Base-by-base conservation (phyloP, 2,888 invertebrate species). In the Carcina quercana region DNA sequence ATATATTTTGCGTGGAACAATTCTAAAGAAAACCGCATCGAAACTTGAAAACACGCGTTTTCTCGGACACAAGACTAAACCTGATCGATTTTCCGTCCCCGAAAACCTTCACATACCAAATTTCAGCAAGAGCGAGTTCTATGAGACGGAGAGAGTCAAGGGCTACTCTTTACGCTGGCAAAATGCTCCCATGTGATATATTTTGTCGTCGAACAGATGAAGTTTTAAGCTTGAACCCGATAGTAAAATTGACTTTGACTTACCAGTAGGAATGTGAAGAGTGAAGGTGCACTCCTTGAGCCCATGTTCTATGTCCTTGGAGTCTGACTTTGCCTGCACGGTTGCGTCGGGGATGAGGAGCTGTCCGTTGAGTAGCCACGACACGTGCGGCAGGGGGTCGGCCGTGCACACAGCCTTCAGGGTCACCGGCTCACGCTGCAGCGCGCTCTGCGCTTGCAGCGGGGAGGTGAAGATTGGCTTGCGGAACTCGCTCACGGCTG, bases 371-470 rank as follows among this genome's bases (percentile, higher is more conserved):
- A 91, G 89, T 19, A 88, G 86, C 97, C 97, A 97, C 37, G 89
- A 87, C 27, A 95, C 88, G 46, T 95, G 92, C 0, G 98, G 97
- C 40, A 89, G 85, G 1, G 98, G 98, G 79, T 96, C 95, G 5
- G 95, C 97, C 15, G 93, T 90, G 50, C 97, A 89, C 11, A 92
- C 87, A 1, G 93, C 91, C 26, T 88, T 86, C 49, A 94, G 74
- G 0, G 86, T 86, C 2, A 89, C 89, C 0, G 89, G 86, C 25
- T 89, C 87, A 21, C 89, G 88, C 55, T 93, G 91, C 42, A 89
- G 86, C 15, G 90, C 88, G n/a, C 89, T 88, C 37, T 88, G 86
- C 25, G 93, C 91, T 43, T 86, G 75, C 7, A 95, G 68, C 0
- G 90, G 90, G 30, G 85, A 74, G 5, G 87, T 89, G 50, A 95